Base-by-base conservation (phyloP, 2,888 invertebrate genomes). In the Polyommatus iphigenia region DNA sequence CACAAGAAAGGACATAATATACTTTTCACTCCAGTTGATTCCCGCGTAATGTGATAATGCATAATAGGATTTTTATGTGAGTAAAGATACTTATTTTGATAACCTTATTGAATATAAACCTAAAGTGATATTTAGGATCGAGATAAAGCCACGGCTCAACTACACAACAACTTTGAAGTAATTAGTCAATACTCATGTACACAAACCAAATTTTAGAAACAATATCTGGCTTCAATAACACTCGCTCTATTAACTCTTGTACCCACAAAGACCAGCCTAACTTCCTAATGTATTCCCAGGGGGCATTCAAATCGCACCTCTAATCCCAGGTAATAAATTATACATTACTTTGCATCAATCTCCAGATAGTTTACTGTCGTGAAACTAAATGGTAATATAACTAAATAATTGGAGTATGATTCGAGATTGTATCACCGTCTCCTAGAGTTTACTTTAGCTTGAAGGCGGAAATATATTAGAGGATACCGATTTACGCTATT, bases 221-320 rank as follows among this genome's bases (percentile, higher is more conserved):
- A 89, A 89, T 91, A 91, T 90, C 90, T 89, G 88, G 88, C 90
- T 90, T 88, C 91, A 89, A 91, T 91, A 91, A 90, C 89, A 91
- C 88, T 89, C 89, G 90, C 88, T 85, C 89, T 91, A 91, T 92
- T 92, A 90, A 90, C 90, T 87, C 87, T 82, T 86, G 87, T 85
- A 85, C 84, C 87, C 86, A 85, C 87, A 87, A 89, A 87, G 87
- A 87, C 87, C 83, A 85, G 82, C 85, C 84, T 20, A 85, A 85
- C 84, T 85, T 85, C 82, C 84, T 83, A 83, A 83, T 85, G 85
- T 83, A 83, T 83, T 83, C 81, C 80, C 20, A 24, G 8, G 2
- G 54, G 46, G 82, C 81, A 78, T 8, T 83, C 71, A 89, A 83
- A 85, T 80, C 78, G 79, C 78, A 67, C 85, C 87, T 80, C 82